Conservation (phyloP, 2,113 vertebrate species). For the Isichthys henryi region DNA sequence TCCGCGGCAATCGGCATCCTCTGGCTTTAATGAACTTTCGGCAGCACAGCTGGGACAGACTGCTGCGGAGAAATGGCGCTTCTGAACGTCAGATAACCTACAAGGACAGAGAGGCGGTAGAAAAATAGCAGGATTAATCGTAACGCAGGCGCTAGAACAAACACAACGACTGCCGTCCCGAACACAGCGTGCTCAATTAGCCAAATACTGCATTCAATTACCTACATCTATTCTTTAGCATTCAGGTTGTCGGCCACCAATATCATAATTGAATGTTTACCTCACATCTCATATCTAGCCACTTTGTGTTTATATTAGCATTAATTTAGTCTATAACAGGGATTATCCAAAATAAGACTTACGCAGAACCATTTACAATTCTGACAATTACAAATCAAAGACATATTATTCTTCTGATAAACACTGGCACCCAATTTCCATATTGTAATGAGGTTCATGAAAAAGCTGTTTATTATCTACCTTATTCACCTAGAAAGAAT, state of each 20-base stretch:
- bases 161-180: not conserved
- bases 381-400: conserved; percentile 6
- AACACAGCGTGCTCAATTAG: not conserved
- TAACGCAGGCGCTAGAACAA: not conserved
- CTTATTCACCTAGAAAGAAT: not conserved
- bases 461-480: not conserved
- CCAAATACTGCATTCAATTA: not conserved
- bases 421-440: not conserved
- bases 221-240: not conserved
- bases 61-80: not conserved
- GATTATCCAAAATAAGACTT: not conserved
- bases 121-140: not conserved
- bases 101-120: not conserved
- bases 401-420: conserved; percentile 5
- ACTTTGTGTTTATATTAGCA: conserved; percentile 2
- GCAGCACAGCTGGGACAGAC: not conserved
- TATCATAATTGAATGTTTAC: not conserved
- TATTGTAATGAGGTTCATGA: conserved; percentile 4
- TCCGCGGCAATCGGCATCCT: not conserved
- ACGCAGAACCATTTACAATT: not conserved
- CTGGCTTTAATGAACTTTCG: not conserved
- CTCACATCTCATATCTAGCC: not conserved
- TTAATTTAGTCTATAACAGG: not conserved
- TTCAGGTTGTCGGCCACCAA: not conserved
- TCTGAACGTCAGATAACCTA: not conserved